Evolutionary conservation across 2,888 invertebrate genomes (phyloP).

Genomic region (Chloromyia formosa): DNA sequence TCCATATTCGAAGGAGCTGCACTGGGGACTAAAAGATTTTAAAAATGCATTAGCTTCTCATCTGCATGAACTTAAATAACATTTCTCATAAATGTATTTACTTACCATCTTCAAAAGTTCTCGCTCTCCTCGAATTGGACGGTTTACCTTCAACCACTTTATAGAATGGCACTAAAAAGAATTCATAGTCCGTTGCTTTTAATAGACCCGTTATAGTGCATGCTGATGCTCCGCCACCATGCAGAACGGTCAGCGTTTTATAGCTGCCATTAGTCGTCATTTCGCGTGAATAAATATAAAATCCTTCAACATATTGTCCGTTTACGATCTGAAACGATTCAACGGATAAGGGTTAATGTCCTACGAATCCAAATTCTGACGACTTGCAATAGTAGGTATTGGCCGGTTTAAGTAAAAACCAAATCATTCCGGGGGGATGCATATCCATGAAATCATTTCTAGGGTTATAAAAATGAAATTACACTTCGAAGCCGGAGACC

Average conservation of each 20-base stretch:
- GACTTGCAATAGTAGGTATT: neutral
- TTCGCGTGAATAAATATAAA: slow-evolving; percentile 81
- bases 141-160: slow-evolving; percentile 88
- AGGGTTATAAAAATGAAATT: slow-evolving; percentile 42
- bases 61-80: neutral
- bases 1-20: slow-evolving; percentile 86
- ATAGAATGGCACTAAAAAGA: slow-evolving; percentile 92
- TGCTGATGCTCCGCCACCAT: slow-evolving; percentile 80
- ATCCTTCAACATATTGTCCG: slow-evolving; percentile 81
- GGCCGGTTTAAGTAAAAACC: neutral
- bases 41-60: slow-evolving; percentile 14
- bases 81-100: slow-evolving; percentile 51
- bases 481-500: slow-evolving; percentile 16
- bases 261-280: slow-evolving; percentile 66
- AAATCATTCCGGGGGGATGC: neutral
- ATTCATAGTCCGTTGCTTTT: slow-evolving; percentile 89
- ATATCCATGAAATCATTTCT: slow-evolving; percentile 1
- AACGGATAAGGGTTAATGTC: slow-evolving; percentile 28
- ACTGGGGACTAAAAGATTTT: slow-evolving; percentile 72
- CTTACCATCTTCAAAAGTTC: slow-evolving; percentile 89
- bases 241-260: slow-evolving; percentile 81
- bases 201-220: slow-evolving; percentile 81
- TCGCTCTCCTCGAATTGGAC: slow-evolving; percentile 82
- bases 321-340: slow-evolving; percentile 67
- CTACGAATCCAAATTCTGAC: neutral